Percentiles rank a stretch among this genome's conserved stretches.
These are phyloP conservation scores for Crossaster papposus DNA, from an alignment of 53 echinoderm and acorn worm genomes.

Conservation along the genomic window DNA sequence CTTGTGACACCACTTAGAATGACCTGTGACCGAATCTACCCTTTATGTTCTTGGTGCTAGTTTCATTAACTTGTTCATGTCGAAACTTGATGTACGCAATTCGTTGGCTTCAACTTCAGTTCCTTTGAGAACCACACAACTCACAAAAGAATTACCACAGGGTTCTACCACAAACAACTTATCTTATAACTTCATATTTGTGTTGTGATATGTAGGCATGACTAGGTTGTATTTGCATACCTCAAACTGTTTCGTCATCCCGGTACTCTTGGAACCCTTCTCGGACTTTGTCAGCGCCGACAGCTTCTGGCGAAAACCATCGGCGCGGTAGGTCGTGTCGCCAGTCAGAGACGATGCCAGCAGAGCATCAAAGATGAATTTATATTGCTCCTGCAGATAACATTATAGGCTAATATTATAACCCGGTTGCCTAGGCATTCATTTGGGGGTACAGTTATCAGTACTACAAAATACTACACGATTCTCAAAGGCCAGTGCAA, in stretches of 20 bases:
- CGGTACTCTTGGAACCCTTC: conserved; percentile 58
- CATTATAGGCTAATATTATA: neutral
- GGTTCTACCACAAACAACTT: too few relatives aligned
- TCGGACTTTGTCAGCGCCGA: conserved; percentile 19
- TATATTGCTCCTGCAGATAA: conserved; percentile 46
- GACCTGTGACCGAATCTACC: too few relatives aligned
- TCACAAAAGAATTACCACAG: too few relatives aligned
- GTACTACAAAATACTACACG: too few relatives aligned
- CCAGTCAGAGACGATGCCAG: conserved; percentile 58
- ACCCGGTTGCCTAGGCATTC: too few relatives aligned
- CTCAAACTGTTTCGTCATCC: conserved; percentile 66
- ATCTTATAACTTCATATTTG: too few relatives aligned
- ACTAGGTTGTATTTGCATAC: conserved; percentile 10
- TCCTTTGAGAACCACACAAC: too few relatives aligned
- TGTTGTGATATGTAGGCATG: neutral
- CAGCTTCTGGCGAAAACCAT: conserved; percentile 2
- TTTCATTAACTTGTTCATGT: too few relatives aligned
- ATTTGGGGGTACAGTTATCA: too few relatives aligned
- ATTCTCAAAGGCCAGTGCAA: too few relatives aligned
- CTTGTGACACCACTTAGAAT: too few relatives aligned
- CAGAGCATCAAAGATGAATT: conserved; percentile 63
- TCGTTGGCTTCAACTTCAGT: neutral
- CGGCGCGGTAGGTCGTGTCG: conserved; percentile 55
- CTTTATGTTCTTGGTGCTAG: too few relatives aligned
- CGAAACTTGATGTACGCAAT: neutral